These are phyloP conservation scores for Microcebus murinus DNA, from an alignment of 2,113 vertebrate species.

Conservation along the genomic window DNA sequence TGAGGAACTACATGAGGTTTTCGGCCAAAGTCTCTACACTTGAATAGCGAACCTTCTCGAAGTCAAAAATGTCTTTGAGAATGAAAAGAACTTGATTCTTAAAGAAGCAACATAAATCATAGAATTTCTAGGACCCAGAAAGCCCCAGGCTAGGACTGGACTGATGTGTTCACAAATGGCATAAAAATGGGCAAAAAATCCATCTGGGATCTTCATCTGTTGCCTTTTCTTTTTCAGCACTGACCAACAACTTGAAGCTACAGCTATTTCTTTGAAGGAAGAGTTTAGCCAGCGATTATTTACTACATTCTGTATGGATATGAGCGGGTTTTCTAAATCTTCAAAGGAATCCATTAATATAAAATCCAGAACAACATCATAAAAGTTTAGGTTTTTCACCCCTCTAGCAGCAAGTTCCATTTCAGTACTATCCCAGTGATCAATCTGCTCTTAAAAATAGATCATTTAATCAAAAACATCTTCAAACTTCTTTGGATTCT, in stretches of 20 bases:
- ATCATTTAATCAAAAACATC: conserved; percentile 98
- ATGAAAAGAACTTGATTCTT: conserved; percentile 98
- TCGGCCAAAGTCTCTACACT: conserved; percentile 91
- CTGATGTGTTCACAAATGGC: conserved; percentile 96
- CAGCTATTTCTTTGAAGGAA: no score
- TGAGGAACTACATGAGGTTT: conserved; percentile 91
- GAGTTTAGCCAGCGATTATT: no score
- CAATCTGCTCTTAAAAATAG: conserved; percentile 92
- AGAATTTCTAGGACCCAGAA: conserved; percentile 94
- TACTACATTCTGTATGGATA: no score
- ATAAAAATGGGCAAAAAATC: conserved; percentile 98
- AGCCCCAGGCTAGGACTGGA: conserved; percentile 97
- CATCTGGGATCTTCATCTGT: conserved; percentile 89
- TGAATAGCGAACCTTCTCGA: conserved; percentile 96
- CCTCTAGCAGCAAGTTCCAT: conserved; percentile 94
- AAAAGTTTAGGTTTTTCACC: conserved; percentile 77
- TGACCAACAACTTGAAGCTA: no score
- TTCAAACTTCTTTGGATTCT: conserved; percentile 98
- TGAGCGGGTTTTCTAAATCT: no score
- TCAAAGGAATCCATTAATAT: no score
- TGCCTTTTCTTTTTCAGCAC: no score
- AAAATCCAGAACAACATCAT: no score
- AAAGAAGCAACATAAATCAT: conserved; percentile 97
- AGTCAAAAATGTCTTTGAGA: conserved; percentile 97
- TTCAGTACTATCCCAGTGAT: conserved; percentile 95